A percentile compares a stretch with the other conserved stretches of the same genome.
Conservation (phyloP, 2,113 vertebrate species). For the Scomber japonicus region DNA sequence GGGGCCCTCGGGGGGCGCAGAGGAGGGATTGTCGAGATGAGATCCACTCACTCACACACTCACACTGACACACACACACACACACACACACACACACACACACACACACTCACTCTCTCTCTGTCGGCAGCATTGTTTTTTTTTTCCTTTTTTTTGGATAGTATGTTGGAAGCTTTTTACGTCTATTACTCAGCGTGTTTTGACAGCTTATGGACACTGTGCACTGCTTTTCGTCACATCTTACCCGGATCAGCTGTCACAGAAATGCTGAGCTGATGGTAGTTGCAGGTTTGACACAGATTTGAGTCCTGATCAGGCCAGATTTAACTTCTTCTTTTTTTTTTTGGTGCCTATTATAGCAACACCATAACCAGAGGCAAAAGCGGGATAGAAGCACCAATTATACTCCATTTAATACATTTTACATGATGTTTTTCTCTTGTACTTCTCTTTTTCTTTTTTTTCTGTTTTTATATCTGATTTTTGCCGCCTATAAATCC, state of each 20-base stretch:
- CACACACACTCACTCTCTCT: background rate
- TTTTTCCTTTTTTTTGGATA: background rate
- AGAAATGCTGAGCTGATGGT: constrained; percentile 26
- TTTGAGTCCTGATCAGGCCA: constrained; percentile 27
- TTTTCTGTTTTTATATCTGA: background rate
- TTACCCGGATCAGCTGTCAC: constrained; percentile 29
- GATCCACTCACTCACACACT: constrained; percentile 23
- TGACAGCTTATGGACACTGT: constrained; percentile 28
- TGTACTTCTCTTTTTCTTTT: background rate
- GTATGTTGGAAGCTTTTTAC: background rate
- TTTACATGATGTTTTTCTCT: background rate
- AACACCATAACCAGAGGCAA: background rate
- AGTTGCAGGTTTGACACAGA: constrained; percentile 39
- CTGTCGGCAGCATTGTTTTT: background rate
- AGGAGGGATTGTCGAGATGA: constrained; percentile 11
- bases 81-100: constrained; percentile 1
- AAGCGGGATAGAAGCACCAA: background rate
- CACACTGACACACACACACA: constrained; percentile 3
- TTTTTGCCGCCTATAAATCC: background rate
- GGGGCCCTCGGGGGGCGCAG: background rate
- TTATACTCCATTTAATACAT: too few relatives aligned
- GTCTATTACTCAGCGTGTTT: constrained; percentile 8
- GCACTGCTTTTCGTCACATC: constrained; percentile 20
- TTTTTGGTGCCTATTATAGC: background rate
- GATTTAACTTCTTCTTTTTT: background rate